Evolutionary conservation across 2,797 vertebrate species (phyloP), one percentile per base, ranked within the genome.

Genomic region (Xyrichtys novacula): DNA sequence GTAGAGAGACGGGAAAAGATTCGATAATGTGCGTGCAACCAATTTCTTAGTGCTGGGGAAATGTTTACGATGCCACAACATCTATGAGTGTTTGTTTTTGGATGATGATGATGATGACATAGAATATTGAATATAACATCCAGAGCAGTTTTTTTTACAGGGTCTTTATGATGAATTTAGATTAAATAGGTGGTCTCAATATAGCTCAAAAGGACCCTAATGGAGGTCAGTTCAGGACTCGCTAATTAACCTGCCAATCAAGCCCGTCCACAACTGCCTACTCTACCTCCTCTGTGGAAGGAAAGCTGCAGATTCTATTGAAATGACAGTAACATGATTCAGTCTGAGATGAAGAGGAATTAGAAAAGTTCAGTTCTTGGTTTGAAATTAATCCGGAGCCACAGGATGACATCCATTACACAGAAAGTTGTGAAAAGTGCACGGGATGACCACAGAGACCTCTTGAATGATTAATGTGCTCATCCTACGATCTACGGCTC

Each of bases 231-330:
- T 71, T 81, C 57, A 71, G 58, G 55, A 74, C 80, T 71, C 7
- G 17, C 69, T 89, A 89, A 93, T 88, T 85, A 85, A 87, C 62
- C 76, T 87, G 88, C 76, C 90, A 91, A 76, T 91, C 87, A 89
- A 74, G 80, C 36, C 20, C 47, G 48, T 54, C 39, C 57, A 67
- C 60, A 61, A 60, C 46, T 42, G 42, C 38, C 20, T 5, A 6
- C 50, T 19, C 44, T 25, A 4, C 2, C 12, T 31, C 36, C 31
- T 36, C 60, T 74, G 59, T 25, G 32, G 14, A 36, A 31, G 20
- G 56, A 57, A 65, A 57, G 34, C 64, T 47, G 4, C 56, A 40
- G 8, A 44, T 22, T 17, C 19, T 26, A 7, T 26, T 47, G 48
- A 49, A 29, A 57, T 56, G 47, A 64, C 50, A 50, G 48, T 6